Conservation (phyloP, 1,140 invertebrate species). For the Phymorhynchus buccinoides region DNA sequence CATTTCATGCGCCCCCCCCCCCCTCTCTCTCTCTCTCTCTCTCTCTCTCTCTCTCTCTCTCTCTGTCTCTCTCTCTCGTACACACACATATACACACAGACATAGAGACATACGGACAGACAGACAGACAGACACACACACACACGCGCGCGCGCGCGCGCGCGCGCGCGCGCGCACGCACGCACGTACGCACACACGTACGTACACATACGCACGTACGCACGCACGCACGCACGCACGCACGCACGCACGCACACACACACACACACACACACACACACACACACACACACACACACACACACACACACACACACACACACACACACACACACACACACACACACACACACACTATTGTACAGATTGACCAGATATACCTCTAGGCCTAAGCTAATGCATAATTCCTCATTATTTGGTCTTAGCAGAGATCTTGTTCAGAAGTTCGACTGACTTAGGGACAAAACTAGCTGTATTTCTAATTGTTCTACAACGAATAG, state of each 20-base stretch:
- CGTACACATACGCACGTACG: constrained; percentile 5
- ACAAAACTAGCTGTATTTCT: no score
- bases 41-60: neutral
- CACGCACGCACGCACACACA: constrained; percentile 24
- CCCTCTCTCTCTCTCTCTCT: neutral
- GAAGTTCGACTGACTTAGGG: no score
- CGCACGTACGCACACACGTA: constrained; percentile 21
- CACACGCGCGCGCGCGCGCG: neutral
- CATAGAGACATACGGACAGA: no score
- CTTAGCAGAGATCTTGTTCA: no score
- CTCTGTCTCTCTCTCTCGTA: no score
- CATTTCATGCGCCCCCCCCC: no score
- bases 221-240: neutral
- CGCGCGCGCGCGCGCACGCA: neutral
- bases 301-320: constrained; percentile 22
- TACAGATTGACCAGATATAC: no score
- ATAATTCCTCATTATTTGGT: no score
- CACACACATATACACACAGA: no score
- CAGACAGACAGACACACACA: neutral
- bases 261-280: constrained; percentile 28
- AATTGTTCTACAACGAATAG: no score
- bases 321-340: constrained; percentile 7
- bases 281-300: constrained; percentile 35
- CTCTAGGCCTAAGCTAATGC: no score
- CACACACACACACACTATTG: constrained; percentile 14